Percentiles rank a stretch among this genome's conserved stretches.
phyloP scores from a whole-genome alignment of 2,888 invertebrate species.

The Caenorhabditis sp. region DNA sequence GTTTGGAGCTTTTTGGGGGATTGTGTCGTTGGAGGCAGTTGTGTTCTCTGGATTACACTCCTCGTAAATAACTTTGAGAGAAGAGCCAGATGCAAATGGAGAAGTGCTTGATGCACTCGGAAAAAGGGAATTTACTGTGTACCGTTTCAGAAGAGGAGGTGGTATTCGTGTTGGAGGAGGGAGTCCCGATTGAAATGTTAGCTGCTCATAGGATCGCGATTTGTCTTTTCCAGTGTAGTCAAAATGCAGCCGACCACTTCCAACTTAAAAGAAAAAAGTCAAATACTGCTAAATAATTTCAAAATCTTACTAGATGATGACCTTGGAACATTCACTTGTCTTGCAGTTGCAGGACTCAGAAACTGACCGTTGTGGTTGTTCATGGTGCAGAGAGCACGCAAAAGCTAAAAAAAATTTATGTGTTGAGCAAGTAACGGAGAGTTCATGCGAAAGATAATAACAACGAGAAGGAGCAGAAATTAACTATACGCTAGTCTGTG shows the following conservation, averaged over 20 bases:
- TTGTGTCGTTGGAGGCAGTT: not conserved
- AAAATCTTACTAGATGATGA: slow-evolving; percentile 37
- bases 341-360: slow-evolving; percentile 2
- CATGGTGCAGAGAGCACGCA: not conserved
- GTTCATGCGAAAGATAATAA: too few relatives aligned
- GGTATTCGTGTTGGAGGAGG: too few relatives aligned
- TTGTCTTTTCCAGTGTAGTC: slow-evolving; percentile 33
- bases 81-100: too few relatives aligned
- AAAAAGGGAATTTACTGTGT: slow-evolving; percentile 19
- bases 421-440: not conserved
- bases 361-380: not conserved
- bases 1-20: not conserved
- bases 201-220: too few relatives aligned
- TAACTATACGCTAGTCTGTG: not conserved
- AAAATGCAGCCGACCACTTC: slow-evolving; percentile 36
- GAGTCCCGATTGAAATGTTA: too few relatives aligned
- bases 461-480: too few relatives aligned
- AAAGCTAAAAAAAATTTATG: too few relatives aligned
- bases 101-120: not conserved
- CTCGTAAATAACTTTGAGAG: too few relatives aligned
- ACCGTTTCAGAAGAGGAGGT: slow-evolving; percentile 8
- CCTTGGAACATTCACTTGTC: slow-evolving; percentile 26
- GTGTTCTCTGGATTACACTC: not conserved
- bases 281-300: too few relatives aligned
- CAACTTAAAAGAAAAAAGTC: too few relatives aligned